These are phyloP conservation scores for Latrodectus hesperus DNA, from an alignment of 2,888 invertebrate genomes.

Conservation along the genomic window DNA sequence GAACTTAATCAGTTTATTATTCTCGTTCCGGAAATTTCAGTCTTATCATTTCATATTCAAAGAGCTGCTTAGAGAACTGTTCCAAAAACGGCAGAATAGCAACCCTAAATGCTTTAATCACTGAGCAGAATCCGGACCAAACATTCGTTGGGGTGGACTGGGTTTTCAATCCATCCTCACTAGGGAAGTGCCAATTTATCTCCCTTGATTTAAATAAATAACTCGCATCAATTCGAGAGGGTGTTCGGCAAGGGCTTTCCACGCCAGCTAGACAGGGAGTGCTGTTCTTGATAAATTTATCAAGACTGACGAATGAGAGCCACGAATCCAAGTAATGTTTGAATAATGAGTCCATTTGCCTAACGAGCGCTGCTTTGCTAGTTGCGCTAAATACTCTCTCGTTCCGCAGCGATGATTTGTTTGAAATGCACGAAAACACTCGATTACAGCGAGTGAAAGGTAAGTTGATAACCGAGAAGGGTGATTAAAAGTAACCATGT, in stretches of 20 bases:
- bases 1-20: too few species aligned
- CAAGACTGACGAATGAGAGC: constrained; percentile 19
- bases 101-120: too few species aligned
- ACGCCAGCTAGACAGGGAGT: background rate
- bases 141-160: too few species aligned
- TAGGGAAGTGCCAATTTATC: background rate
- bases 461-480: constrained; percentile 8
- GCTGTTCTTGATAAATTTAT: constrained; percentile 19
- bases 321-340: constrained; percentile 38
- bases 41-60: too few species aligned
- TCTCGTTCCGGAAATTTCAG: too few species aligned
- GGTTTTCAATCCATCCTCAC: too few species aligned
- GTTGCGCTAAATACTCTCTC: constrained; percentile 7
- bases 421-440: constrained; percentile 7
- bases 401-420: constrained; percentile 9
- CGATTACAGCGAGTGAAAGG: constrained; percentile 29
- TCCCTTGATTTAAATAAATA: background rate
- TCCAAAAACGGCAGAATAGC: too few species aligned
- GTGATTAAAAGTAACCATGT: constrained; percentile 41
- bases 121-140: too few species aligned
- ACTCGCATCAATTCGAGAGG: background rate
- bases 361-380: constrained; percentile 29
- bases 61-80: too few species aligned
- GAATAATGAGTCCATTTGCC: constrained; percentile 59
- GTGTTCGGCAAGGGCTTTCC: background rate